Base-by-base conservation (phyloP, 2,888 invertebrate species). In the Pantelozetes paolii region DNA sequence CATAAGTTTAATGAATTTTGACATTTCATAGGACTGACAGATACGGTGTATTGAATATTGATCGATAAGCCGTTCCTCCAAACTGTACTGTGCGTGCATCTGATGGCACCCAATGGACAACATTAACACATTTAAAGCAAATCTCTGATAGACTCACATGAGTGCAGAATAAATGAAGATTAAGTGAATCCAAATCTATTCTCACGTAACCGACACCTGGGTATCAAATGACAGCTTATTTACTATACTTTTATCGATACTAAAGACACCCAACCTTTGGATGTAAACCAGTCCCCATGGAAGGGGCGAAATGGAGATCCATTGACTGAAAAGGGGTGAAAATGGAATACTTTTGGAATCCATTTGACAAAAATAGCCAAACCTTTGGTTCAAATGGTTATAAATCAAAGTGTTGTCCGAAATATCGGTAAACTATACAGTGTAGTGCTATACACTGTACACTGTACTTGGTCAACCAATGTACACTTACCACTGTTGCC, bases 241-340 rank as follows among this genome's bases (percentile, higher is more conserved):
- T 15, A 45, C 2, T 45, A 18, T 45, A 45, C 6, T 23, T 8
- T 23, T 1, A 26, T 20, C 13, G 3, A 30, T 59, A 6, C 30
- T 9, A 18, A 57, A 20, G 11, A 36, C 13, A n/a, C 45, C 26
- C 20, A 18, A 74, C 76, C 95, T 85, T 99, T 99, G 5, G 97
- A 97, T 50, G 95, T 97, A 83, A 94, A 98, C 99, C 99, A 99
- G 82, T 99, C 99, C 0, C 94, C 98, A 82, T 98, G 98, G 77
- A 93, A 92, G 76, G 96, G 84, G 84, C 93, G 91, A 84, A 96
- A 92, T 62, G 95, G 90, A 81, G 96, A 98, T 2, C 99, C 99
- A 84, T 99, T 99, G n/a, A 99, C 86, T 23, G 94, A 88, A 90
- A 94, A 99, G 77, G 90, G 89, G 82, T 95, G 92, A 81, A 91